Evolutionary conservation across 2,888 invertebrate genomes (phyloP).

Genomic region (Apamea epomidion): DNA sequence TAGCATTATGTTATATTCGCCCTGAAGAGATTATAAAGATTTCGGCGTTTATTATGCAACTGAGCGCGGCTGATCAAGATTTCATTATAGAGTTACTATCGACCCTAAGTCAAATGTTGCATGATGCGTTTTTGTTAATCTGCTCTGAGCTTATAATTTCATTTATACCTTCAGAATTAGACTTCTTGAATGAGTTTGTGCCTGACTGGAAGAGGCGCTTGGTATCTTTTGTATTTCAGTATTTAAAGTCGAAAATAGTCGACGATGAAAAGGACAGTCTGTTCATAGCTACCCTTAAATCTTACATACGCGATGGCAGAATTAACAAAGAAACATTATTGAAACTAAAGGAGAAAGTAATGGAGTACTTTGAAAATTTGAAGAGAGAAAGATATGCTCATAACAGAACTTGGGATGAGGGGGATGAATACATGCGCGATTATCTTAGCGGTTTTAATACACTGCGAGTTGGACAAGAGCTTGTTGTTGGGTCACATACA

Average conservation of each 20-base stretch:
- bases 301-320: slow-evolving; percentile 52
- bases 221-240: slow-evolving; percentile 40
- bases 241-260: slow-evolving; percentile 46
- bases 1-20: slow-evolving; percentile 28
- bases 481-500: slow-evolving; percentile 41
- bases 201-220: slow-evolving; percentile 51
- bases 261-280: slow-evolving; percentile 34
- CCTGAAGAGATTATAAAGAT: slow-evolving; percentile 56
- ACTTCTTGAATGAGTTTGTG: slow-evolving; percentile 16
- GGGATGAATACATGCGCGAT: slow-evolving; percentile 29
- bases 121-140: slow-evolving; percentile 52
- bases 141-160: slow-evolving; percentile 43
- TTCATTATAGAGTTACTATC: slow-evolving; percentile 45
- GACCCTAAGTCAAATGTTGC: slow-evolving; percentile 33
- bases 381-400: slow-evolving; percentile 18
- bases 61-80: slow-evolving; percentile 48
- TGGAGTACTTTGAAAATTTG: slow-evolving; percentile 32
- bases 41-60: slow-evolving; percentile 45
- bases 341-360: slow-evolving; percentile 31
- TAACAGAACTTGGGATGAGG: slow-evolving; percentile 39
- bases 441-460: slow-evolving; percentile 28
- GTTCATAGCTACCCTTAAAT: slow-evolving; percentile 43
- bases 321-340: slow-evolving; percentile 44
- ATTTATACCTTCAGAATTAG: slow-evolving; percentile 40
- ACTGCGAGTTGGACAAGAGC: slow-evolving; percentile 44